A percentile compares a stretch with the other conserved stretches of the same genome.
phyloP scores from a whole-genome alignment of 1,140 invertebrate species.

The Aphelenchoides avenae region DNA sequence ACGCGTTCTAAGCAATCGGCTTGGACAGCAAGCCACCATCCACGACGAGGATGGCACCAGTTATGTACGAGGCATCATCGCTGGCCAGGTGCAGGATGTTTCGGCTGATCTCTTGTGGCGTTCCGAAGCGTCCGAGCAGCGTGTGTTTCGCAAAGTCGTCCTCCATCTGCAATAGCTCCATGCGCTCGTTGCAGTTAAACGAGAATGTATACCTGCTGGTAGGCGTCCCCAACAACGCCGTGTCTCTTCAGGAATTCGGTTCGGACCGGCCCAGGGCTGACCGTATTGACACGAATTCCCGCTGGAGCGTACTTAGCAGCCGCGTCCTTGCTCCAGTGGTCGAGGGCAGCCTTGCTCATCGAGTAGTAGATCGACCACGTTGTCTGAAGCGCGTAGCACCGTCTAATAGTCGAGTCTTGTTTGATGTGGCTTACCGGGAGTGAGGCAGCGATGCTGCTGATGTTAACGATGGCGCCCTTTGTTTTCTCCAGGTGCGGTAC shows the following conservation, averaged over 20 bases:
- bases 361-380: constrained; percentile 13
- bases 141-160: no score
- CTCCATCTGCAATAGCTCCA: no score
- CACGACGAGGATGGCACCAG: constrained; percentile 73
- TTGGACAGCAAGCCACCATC: constrained; percentile 68
- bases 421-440: no score
- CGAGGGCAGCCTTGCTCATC: constrained; percentile 12
- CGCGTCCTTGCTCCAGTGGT: constrained; percentile 17
- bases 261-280: no score
- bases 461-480: constrained; percentile 45
- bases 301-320: constrained; percentile 7
- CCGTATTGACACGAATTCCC: constrained; percentile 16
- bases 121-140: no score
- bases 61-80: constrained; percentile 73
- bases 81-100: constrained; percentile 79
- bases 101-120: constrained; percentile 75
- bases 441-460: no score
- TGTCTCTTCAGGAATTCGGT: no score
- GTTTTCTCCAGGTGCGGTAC: constrained; percentile 27
- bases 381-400: constrained; percentile 4
- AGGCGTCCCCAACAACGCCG: no score
- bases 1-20: no score
- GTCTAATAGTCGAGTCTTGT: not conserved
- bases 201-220: no score
- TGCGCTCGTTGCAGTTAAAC: no score